Evolutionary conservation across 2,113 vertebrate species (phyloP).

Genomic region (Alouatta palliata): DNA sequence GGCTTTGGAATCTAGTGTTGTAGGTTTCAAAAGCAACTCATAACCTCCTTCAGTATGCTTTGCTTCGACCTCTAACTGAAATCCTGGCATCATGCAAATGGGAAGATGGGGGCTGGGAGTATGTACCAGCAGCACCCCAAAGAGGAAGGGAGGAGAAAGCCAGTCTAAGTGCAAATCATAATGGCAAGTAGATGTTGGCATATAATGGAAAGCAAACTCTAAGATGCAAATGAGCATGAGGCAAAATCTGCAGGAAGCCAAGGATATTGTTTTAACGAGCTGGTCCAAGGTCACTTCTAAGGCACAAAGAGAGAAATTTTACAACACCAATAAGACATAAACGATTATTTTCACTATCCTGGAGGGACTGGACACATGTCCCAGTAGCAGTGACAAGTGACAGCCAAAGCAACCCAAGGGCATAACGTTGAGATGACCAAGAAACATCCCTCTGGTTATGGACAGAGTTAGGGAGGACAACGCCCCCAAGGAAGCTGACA

Average conservation of each 20-base stretch:
- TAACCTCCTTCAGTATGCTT: fast-evolving
- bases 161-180: fast-evolving
- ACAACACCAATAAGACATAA: neutral
- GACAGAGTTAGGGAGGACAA: fast-evolving
- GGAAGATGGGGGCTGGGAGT: neutral
- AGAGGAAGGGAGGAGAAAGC: fast-evolving
- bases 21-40: neutral
- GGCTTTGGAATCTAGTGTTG: fast-evolving
- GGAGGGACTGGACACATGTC: neutral
- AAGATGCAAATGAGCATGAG: fast-evolving
- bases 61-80: neutral
- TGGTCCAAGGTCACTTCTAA: fast-evolving
- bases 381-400: neutral
- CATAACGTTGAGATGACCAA: neutral
- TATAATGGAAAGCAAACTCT: fast-evolving
- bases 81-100: neutral
- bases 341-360: neutral
- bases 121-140: neutral
- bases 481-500: fast-evolving
- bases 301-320: neutral
- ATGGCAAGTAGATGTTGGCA: too few species aligned
- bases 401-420: neutral
- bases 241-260: neutral
- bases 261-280: neutral
- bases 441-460: fast-evolving